Evolutionary conservation across 1,140 invertebrate genomes (phyloP), one percentile per base, ranked within the genome.

Genomic region (Drosophila lacteicornis): DNA sequence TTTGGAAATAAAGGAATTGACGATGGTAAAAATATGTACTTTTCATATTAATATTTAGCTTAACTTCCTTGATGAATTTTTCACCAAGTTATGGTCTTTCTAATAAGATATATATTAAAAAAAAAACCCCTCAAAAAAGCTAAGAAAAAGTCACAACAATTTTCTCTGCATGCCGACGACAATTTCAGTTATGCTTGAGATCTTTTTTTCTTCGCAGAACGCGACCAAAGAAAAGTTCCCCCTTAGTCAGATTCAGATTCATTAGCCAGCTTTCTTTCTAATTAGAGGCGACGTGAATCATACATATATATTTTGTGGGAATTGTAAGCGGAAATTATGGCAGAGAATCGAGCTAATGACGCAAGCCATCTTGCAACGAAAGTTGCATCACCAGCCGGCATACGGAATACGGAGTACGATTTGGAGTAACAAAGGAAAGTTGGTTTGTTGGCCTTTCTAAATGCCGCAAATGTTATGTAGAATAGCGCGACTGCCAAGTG

Each of bases 361-460:
- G 69, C 63, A 87, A 87, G 43, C 30, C 50, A 47, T 40, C 49
- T 33, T 56, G 66, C 75, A 79, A 82, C 60, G 84, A 88, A 88
- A 79, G 77, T 79, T 79, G 75, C 74, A 67, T 74, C 73, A 69
- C 57, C 70, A 27, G 51, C 40, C 40, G 40, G 40, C 7, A 42
- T 42, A 42, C 9, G 4, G 40, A n/a, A 42, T 42, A 42, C 9
- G 4, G 9, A 40, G 15, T 56, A 12, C 40, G 33, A 36, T 36
- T 36, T 36, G 33, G 67, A 68, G 67, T 42, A 45, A 56, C 68
- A 67, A 86, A 83, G 70, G 84, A 86, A 86, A 86, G 83, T 86
- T 87, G 62, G 78, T 74, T 78, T 87, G 83, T 86, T 87, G 70
- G 82, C 84, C 84, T 87, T 87, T 87, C 84, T 88, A 88, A 79